Conservation (phyloP, 30 jellyfish, hydroid and myxozoan genomes). For the Calvadosia cruxmelitensis region DNA sequence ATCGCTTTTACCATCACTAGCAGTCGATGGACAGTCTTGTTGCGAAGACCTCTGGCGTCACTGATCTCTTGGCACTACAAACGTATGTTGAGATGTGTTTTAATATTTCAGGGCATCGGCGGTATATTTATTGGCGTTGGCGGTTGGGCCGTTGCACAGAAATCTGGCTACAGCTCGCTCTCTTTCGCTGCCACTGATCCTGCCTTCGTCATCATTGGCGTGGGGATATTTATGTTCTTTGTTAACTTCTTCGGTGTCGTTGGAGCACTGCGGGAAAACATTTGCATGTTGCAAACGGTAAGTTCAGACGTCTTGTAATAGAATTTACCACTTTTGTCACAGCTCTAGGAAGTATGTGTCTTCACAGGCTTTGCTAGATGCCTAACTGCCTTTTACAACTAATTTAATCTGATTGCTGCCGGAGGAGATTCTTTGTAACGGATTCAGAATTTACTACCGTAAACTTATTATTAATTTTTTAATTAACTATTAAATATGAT, state of each 20-base stretch:
- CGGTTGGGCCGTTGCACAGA: constrained; percentile 84
- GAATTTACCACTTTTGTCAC: no score
- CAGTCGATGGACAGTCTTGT: no score
- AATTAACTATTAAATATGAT: no score
- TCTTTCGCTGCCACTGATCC: constrained; percentile 87
- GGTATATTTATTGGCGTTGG: constrained; percentile 87
- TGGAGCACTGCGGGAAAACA: constrained; percentile 84
- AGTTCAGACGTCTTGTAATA: neutral
- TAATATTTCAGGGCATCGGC: constrained; percentile 49
- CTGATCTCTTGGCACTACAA: no score
- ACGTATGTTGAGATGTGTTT: no score
- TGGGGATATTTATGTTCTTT: constrained; percentile 62
- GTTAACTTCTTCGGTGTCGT: constrained; percentile 84
- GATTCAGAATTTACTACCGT: no score
- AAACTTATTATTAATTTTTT: no score
- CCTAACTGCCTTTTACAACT: neutral
- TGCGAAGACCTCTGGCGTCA: no score
- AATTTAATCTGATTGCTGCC: no score
- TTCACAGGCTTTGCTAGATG: neutral
- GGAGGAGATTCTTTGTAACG: no score
- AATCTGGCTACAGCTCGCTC: constrained; percentile 75
- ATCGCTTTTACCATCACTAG: no score
- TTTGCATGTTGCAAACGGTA: constrained; percentile 49
- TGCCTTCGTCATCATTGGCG: constrained; percentile 58
- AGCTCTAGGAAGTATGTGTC: no score